These are phyloP conservation scores for Ceratotherium simum DNA, from an alignment of 2,113 vertebrate species.

Conservation along the genomic window DNA sequence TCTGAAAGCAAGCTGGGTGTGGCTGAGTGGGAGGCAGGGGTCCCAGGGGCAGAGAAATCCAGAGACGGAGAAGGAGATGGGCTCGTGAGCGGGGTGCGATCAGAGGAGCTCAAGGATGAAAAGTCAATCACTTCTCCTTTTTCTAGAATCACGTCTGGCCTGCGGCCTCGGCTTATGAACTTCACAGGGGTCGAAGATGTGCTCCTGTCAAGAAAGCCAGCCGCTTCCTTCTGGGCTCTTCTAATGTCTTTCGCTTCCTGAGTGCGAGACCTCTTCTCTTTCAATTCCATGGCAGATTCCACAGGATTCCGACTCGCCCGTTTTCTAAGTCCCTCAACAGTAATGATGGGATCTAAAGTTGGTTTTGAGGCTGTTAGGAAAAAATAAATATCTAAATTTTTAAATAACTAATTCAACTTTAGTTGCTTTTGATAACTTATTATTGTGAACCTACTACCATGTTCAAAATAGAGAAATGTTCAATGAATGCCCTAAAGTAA, in stretches of 20 bases:
- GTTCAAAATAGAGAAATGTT: conserved; percentile 4
- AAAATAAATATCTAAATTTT: conserved; percentile 58
- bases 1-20: conserved; percentile 97
- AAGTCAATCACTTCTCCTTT: conserved; percentile 98
- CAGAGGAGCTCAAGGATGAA: conserved; percentile 96
- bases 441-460: neutral
- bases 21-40: conserved; percentile 95
- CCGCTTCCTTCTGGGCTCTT: conserved; percentile 96
- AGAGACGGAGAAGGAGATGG: conserved; percentile 96
- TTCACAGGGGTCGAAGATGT: conserved; percentile 94
- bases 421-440: neutral
- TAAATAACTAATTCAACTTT: neutral
- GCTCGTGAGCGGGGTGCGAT: conserved; percentile 96
- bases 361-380: conserved; percentile 88
- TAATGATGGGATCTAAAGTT: conserved; percentile 93
- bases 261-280: conserved; percentile 97
- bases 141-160: conserved; percentile 92
- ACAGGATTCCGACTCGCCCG: conserved; percentile 93
- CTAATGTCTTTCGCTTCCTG: conserved; percentile 99
- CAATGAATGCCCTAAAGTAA: neutral
- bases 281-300: conserved; percentile 97
- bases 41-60: conserved; percentile 97
- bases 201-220: conserved; percentile 91
- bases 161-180: conserved; percentile 87
- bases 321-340: conserved; percentile 94